phyloP scores from a whole-genome alignment of 1,140 invertebrate genomes.

The Drosophila nasuta region DNA sequence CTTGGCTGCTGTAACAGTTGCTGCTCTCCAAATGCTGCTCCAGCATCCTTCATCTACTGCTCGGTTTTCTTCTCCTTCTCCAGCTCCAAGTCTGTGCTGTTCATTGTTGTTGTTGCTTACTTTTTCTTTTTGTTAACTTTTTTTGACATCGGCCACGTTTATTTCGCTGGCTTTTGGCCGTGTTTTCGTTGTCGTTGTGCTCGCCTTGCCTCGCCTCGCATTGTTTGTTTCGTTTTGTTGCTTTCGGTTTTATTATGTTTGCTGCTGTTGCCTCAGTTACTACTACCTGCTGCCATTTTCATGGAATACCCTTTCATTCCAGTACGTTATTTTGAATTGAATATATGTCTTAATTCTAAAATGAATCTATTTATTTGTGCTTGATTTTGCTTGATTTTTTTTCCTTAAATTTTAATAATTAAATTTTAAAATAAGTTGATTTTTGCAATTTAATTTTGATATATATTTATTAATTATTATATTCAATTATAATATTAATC shows the following conservation, averaged over 20 bases:
- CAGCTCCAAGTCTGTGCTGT: conserved; percentile 6
- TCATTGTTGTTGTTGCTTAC: conserved; percentile 4
- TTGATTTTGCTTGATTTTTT: too few relatives aligned
- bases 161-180: conserved; percentile 39
- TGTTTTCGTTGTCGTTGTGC: conserved; percentile 16
- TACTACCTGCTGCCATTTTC: conserved; percentile 48
- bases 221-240: conserved; percentile 53
- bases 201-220: not conserved
- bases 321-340: not conserved
- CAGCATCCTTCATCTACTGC: conserved; percentile 2
- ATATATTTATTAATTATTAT: too few relatives aligned
- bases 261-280: conserved; percentile 47
- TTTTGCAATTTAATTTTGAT: too few relatives aligned
- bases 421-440: too few relatives aligned
- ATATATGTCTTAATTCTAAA: too few relatives aligned
- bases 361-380: too few relatives aligned
- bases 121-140: conserved; percentile 51
- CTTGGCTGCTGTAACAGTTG: conserved; percentile 68
- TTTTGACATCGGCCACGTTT: conserved; percentile 48
- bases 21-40: conserved; percentile 33
- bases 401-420: too few relatives aligned
- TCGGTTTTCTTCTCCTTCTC: not conserved
- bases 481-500: too few relatives aligned
- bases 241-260: conserved; percentile 62
- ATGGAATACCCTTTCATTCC: conserved; percentile 12